Evolutionary conservation across 2,888 invertebrate genomes (phyloP).

Genomic region (Drosophila stalkeri): DNA sequence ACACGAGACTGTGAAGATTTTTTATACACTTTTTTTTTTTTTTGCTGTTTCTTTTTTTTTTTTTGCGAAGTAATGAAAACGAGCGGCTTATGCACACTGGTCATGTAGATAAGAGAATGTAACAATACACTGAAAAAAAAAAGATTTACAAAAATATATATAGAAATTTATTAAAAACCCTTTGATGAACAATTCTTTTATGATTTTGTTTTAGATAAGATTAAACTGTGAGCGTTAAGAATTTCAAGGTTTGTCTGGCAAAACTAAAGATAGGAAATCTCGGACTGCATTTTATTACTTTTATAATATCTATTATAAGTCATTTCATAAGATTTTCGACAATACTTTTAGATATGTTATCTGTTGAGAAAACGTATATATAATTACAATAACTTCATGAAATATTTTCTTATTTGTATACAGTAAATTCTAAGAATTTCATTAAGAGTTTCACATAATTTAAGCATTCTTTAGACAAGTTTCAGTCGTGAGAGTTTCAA

Average conservation of each 20-base stretch:
- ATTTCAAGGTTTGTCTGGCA: not conserved
- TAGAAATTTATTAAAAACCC: not conserved
- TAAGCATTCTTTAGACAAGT: not conserved
- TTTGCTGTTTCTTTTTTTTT: not conserved
- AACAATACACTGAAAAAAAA: slow-evolving; percentile 21
- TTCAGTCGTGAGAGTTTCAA: not conserved
- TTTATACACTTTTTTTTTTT: not conserved
- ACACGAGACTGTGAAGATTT: slow-evolving; percentile 37
- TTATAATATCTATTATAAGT: not conserved
- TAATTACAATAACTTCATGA: not conserved
- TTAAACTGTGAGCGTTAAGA: not conserved
- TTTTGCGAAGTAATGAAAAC: slow-evolving; percentile 27
- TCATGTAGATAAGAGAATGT: slow-evolving; percentile 38
- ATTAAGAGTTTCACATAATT: not conserved
- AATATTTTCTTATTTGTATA: not conserved
- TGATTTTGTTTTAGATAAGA: not conserved
- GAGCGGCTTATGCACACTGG: slow-evolving; percentile 12
- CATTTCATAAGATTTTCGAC: too few species aligned
- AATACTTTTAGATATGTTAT: too few species aligned
- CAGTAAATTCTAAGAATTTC: not conserved
- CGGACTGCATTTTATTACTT: not conserved
- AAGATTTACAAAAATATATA: not conserved
- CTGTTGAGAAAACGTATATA: not conserved
- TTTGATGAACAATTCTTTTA: not conserved
- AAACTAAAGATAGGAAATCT: not conserved